These are phyloP conservation scores for Anagrus nilaparvatae DNA, from an alignment of 1,140 invertebrate species.

Conservation along the genomic window DNA sequence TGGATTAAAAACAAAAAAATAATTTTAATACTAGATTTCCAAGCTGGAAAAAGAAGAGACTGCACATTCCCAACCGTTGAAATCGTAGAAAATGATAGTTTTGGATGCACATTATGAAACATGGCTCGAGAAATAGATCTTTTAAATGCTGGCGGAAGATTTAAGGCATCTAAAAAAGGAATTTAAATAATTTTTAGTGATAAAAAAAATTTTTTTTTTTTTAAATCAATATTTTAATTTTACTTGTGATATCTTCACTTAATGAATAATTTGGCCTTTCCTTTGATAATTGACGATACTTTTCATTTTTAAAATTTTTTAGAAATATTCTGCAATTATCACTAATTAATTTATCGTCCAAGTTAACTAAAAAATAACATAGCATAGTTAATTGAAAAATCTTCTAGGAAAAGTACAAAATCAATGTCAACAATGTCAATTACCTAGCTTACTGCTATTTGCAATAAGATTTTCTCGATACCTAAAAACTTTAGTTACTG, in stretches of 20 bases:
- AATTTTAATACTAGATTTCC: constrained; percentile 29
- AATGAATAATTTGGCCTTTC: constrained; percentile 24
- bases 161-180: constrained; percentile 28
- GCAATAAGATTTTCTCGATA: constrained; percentile 57
- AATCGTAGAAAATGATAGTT: constrained; percentile 26
- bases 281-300: constrained; percentile 20
- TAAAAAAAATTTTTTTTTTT: constrained; percentile 7
- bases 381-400: background rate
- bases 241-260: constrained; percentile 35
- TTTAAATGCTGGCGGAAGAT: constrained; percentile 35
- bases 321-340: constrained; percentile 42
- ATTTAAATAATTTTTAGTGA: background rate
- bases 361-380: constrained; percentile 22
- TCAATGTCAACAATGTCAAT: too few species aligned
- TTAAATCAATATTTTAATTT: constrained; percentile 2
- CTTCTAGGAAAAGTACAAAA: background rate
- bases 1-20: constrained; percentile 7
- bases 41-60: constrained; percentile 27
- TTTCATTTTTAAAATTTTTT: constrained; percentile 41
- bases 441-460: too few species aligned
- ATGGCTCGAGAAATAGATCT: constrained; percentile 35
- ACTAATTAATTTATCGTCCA: constrained; percentile 42
- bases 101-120: constrained; percentile 28
- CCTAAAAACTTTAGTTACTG: constrained; percentile 46
- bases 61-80: constrained; percentile 21